A percentile compares a stretch with the other conserved stretches of the same genome.
Evolutionary conservation across 2,888 invertebrate genomes (phyloP).

Genomic region (Balanococcus diminutus): DNA sequence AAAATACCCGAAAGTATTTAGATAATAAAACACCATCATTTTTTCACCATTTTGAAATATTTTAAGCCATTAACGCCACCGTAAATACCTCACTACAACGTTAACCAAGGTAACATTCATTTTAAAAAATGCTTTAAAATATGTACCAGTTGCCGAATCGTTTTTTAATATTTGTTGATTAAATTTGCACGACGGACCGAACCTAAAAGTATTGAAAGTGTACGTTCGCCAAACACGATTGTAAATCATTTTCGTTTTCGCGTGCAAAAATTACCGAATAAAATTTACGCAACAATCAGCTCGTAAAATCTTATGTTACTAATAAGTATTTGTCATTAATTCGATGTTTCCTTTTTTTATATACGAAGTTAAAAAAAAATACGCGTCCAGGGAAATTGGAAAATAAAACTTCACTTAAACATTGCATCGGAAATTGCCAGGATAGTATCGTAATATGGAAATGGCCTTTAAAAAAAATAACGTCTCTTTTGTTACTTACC

Average conservation of each 20-base stretch:
- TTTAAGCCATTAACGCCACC: neutral
- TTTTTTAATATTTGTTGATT: neutral
- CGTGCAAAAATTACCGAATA: neutral
- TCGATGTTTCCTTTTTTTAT: neutral
- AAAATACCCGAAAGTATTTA: conserved; percentile 15
- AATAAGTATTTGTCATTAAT: neutral
- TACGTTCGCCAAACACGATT: neutral
- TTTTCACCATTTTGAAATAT: neutral
- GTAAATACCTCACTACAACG: neutral
- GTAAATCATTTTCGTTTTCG: neutral
- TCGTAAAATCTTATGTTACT: neutral
- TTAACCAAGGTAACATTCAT: neutral
- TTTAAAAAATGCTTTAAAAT: neutral
- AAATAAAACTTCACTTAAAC: neutral
- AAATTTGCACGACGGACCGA: neutral
- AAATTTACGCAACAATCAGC: neutral
- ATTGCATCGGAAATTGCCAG: neutral
- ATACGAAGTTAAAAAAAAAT: neutral
- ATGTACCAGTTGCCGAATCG: neutral
- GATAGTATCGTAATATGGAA: neutral
- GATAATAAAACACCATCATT: neutral
- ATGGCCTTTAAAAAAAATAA: neutral
- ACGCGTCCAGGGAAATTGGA: neutral
- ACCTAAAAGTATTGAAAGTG: too few relatives aligned
- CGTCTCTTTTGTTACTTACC: neutral